Percentiles rank a stretch among this genome's conserved stretches.
Conservation (phyloP, 2,888 invertebrate genomes). For the Drosophila fungiperda region DNA sequence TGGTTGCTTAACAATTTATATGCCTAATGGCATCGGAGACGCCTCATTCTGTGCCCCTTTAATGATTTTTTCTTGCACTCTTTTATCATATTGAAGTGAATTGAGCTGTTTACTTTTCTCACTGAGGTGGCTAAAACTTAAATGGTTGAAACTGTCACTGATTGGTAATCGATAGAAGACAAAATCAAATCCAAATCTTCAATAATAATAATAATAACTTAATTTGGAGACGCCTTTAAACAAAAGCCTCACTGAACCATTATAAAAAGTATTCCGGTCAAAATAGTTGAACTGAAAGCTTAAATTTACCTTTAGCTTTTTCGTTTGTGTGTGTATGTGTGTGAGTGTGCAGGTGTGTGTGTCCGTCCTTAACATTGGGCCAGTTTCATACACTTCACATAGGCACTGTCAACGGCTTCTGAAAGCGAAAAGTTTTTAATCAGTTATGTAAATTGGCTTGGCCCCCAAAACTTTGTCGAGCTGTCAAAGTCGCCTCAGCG, state of each 20-base stretch:
- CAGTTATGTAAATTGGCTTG: slow-evolving; percentile 78
- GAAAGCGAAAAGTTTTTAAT: slow-evolving; percentile 71
- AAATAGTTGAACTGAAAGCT: slow-evolving; percentile 43
- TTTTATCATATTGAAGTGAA: not conserved
- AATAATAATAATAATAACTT: slow-evolving; percentile 69
- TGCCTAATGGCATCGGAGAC: not conserved
- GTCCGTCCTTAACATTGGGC: slow-evolving; percentile 5
- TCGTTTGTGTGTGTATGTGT: not conserved
- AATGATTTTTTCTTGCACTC: not conserved
- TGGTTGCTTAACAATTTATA: not conserved
- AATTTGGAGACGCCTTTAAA: slow-evolving; percentile 27
- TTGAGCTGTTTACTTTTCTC: slow-evolving; percentile 3
- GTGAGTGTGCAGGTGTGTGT: not conserved
- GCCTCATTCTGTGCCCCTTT: not conserved
- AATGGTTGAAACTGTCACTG: slow-evolving; percentile 33
- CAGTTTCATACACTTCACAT: slow-evolving; percentile 42
- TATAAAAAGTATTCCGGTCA: slow-evolving; percentile 30
- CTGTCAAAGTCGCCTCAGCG: slow-evolving; percentile 45
- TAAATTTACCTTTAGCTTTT: not conserved
- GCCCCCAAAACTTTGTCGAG: slow-evolving; percentile 42
- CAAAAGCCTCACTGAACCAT: not conserved
- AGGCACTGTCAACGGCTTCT: slow-evolving; percentile 53
- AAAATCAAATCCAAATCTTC: slow-evolving; percentile 45
- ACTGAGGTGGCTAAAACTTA: slow-evolving; percentile 5
- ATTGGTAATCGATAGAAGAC: slow-evolving; percentile 46